Evolutionary conservation across 2,113 vertebrate genomes (phyloP).

Genomic region (Saguinus midas): DNA sequence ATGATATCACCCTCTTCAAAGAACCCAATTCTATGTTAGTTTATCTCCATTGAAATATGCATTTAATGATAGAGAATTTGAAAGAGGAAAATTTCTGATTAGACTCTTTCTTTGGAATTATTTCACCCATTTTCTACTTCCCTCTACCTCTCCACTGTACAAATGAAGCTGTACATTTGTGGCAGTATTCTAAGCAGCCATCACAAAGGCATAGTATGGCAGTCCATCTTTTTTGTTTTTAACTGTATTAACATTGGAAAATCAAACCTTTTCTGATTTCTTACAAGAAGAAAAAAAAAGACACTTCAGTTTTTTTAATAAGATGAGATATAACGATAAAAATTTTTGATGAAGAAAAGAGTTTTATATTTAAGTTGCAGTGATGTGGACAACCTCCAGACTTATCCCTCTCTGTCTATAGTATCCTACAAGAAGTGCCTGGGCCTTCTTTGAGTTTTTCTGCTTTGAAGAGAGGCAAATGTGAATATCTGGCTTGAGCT

Average conservation of each 20-base stretch:
- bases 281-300: neutral
- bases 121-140: constrained; percentile 54
- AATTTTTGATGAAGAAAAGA: neutral
- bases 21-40: constrained; percentile 21
- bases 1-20: neutral
- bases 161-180: constrained; percentile 31
- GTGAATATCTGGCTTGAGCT: neutral
- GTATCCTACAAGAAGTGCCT: neutral
- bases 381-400: neutral
- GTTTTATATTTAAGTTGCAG: neutral
- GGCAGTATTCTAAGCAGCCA: constrained; percentile 26
- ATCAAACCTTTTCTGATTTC: constrained; percentile 34
- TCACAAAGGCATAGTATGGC: neutral
- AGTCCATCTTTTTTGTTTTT: constrained; percentile 12
- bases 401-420: neutral
- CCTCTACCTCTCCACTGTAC: neutral
- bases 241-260: neutral
- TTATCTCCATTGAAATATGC: constrained; percentile 51
- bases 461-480: constrained; percentile 32
- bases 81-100: constrained; percentile 31
- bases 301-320: neutral
- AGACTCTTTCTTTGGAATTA: constrained; percentile 48
- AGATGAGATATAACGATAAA: neutral
- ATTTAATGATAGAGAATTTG: constrained; percentile 48
- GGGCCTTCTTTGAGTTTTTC: neutral